These are phyloP conservation scores for Hafferia zeledoni DNA, from an alignment of 2,797 vertebrate species.

Conservation along the genomic window DNA sequence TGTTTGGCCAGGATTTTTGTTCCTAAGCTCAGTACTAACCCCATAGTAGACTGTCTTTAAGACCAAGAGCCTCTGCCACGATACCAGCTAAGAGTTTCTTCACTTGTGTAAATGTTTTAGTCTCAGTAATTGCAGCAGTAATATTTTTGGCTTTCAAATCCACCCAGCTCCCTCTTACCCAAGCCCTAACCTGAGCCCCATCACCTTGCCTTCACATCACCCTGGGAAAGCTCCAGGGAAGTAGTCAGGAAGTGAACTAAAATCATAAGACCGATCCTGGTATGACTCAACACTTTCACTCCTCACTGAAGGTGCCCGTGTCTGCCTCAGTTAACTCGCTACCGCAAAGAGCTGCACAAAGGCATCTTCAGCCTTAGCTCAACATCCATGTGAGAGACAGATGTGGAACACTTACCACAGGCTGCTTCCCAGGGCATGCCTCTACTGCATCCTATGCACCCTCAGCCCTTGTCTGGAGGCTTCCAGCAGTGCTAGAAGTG, in stretches of 20 bases:
- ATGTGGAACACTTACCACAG: not conserved
- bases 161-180: not conserved
- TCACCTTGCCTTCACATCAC: not conserved
- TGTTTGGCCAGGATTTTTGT: not conserved
- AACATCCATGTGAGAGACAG: conserved; percentile 1
- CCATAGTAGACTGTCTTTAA: not conserved
- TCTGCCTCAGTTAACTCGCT: not conserved
- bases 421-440: not conserved
- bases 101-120: not conserved
- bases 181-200: not conserved
- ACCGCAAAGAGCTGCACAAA: not conserved
- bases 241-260: not conserved
- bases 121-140: not conserved
- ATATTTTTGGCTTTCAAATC: not conserved
- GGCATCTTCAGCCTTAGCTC: not conserved
- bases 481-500: not conserved
- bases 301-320: not conserved
- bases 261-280: conserved; percentile 22
- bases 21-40: not conserved
- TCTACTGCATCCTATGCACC: not conserved
- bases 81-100: not conserved
- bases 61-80: not conserved
- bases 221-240: not conserved
- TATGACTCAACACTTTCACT: conserved; percentile 52
- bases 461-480: not conserved